Evolutionary conservation across 2,888 invertebrate genomes (phyloP), one percentile per base, ranked within the genome.

Genomic region (Thelaira solivaga): DNA sequence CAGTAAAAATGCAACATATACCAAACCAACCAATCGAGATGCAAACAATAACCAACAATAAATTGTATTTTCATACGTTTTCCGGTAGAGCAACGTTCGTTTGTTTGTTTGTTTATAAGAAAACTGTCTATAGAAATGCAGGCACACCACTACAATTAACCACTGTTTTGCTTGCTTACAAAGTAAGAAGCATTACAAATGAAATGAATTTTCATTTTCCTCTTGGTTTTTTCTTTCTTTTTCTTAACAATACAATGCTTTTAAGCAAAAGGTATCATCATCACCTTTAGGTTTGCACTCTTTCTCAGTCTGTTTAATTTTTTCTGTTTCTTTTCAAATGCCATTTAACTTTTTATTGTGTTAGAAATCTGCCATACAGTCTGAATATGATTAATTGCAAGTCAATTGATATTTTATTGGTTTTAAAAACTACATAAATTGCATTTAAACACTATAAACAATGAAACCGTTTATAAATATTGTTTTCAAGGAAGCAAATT

Each of bases 351-450:
- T 24, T 16, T 64, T 45, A 69, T 78, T 73, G 73, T n/a, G n/a
- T 69, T 73, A 49, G 49, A 62, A 72, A 72, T 68, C 67, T 55
- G 76, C 73, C 68, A 68, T 57, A 36, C 13, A 62, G 64, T 36
- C 68, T 76, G 76, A 74, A 86, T 86, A 86, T 86, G 86, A 86
- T 86, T 85, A 86, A 86, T 86, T 86, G 87, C 84, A 64, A 84
- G 83, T 85, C 86, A 85, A 87, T 85, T 86, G 87, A 87, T 86
- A 85, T 86, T 87, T 86, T 86, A 86, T 86, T 87, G 76, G 75
- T 68, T 79, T 64, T 64, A 41, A 64, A 78, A 78, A 45, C 59
- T 36, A 64, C 74, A 78, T 78, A 78, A 78, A 78, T 78, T 78
- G 73, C 69, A 65, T 51, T 31, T 69, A 59, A 78, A 78, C 68